Evolutionary conservation across 2,797 vertebrate species (phyloP).

Genomic region (Gallinago solitaria): DNA sequence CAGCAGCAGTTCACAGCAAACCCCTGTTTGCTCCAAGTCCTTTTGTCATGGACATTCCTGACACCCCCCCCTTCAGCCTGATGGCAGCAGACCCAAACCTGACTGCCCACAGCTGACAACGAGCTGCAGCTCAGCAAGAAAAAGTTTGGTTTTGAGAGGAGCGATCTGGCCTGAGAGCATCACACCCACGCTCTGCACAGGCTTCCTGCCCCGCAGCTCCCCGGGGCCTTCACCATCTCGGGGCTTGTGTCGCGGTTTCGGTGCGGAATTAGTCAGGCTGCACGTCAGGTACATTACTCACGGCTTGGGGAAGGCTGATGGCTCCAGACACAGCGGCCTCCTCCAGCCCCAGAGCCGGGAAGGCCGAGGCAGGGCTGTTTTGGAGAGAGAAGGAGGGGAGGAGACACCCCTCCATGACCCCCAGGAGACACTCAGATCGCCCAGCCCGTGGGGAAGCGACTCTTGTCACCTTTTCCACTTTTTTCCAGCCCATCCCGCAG

Average conservation of each 20-base stretch:
- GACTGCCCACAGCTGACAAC: not conserved
- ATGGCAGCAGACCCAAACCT: not conserved
- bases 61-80: not conserved
- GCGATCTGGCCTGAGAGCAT: not conserved
- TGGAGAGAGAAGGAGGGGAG: rapidly evolving
- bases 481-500: not conserved
- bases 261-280: not conserved
- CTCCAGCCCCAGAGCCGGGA: not conserved
- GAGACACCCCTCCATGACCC: not conserved
- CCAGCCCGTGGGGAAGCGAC: rapidly evolving
- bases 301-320: not conserved
- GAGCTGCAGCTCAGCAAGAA: not conserved
- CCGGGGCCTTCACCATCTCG: not conserved
- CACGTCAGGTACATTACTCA: not conserved
- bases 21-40: not conserved
- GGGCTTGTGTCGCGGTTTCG: not conserved
- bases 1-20: not conserved
- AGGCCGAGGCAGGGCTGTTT: not conserved
- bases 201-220: not conserved
- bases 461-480: not conserved
- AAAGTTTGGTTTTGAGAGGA: not conserved
- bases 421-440: not conserved
- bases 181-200: not conserved
- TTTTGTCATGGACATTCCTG: not conserved
- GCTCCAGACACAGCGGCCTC: not conserved